Evolutionary conservation across 2,888 invertebrate species (phyloP), one percentile per base, ranked within the genome.

Genomic region (Meteorus cinctellus): DNA sequence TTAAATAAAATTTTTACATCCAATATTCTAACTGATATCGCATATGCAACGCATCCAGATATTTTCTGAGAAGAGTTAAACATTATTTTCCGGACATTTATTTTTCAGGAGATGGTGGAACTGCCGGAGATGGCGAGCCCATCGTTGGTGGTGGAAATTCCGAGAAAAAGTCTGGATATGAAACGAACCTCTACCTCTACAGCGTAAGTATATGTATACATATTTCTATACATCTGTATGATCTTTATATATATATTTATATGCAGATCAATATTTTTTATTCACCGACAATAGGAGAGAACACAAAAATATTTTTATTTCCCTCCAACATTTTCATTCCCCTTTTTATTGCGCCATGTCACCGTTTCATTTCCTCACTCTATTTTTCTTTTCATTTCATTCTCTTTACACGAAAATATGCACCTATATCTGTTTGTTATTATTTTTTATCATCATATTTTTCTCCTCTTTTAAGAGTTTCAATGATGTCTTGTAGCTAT

Each of bases 171-270:
- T 92, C 93, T 78, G 95, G 94, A 84, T 93, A 93, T 89, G 96
- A 96, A 90, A 96, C 96, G 86, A 96, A 96, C 90, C 93, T 96
- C 85, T 97, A 96, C 91, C 94, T 96, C 79, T 96, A 95, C 86
- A 93, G 94, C 91, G 95, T 94, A 90, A 94, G 94, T 92, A 77
- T 41, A 60, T 68, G 65, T 48, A 73, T 24, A 27, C 36, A 59
- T 41, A 24, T 24, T 24, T 24, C 1, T 59, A 68, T 29, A 72
- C 31, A 19, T 59, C 59, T 19, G 14, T 63, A 31, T 31, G 19
- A 16, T 24, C 27, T 24, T 27, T 27, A 14, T 60, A 60, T 12
- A 27, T 10, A 60, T 60, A 60, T 29, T 8, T 29, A 62, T 12
- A 31, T 31, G 31, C 3, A 29, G 62, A 71, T 31, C 59, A 45